These are phyloP conservation scores for Drosophila limbata DNA, from an alignment of 2,888 invertebrate genomes.

Conservation along the genomic window DNA sequence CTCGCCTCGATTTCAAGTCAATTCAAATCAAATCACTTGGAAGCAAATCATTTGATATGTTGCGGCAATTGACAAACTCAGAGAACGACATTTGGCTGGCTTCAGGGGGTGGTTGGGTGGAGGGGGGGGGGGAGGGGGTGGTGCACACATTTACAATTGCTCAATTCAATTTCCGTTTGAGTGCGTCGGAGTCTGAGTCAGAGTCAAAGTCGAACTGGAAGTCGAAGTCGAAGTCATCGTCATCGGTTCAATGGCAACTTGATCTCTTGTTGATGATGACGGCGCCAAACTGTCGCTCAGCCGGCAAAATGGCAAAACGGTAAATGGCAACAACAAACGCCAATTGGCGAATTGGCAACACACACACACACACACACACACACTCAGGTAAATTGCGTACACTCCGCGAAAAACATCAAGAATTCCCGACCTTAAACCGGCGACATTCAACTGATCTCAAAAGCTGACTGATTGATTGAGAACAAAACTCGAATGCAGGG, in stretches of 20 bases:
- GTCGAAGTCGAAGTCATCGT: constrained; percentile 27
- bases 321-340: constrained; percentile 51
- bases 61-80: constrained; percentile 79
- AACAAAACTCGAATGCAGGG: no score
- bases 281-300: constrained; percentile 75
- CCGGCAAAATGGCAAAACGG: constrained; percentile 29
- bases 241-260: constrained; percentile 62
- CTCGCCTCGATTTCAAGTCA: constrained; percentile 76
- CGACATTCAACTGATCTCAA: no score
- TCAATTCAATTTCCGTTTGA: constrained; percentile 83
- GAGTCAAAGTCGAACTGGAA: no score
- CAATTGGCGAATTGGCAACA: constrained; percentile 47
- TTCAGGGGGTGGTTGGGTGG: neutral
- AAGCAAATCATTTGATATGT: constrained; percentile 83
- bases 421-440: no score
- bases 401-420: neutral
- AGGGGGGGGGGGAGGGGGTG: neutral
- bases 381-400: constrained; percentile 16
- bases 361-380: constrained; percentile 12
- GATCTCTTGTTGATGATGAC: constrained; percentile 72
- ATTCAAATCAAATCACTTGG: constrained; percentile 84
- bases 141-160: constrained; percentile 73
- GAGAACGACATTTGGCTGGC: neutral
- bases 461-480: no score
- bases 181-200: constrained; percentile 52